Evolutionary conservation across 1,140 invertebrate genomes (phyloP).

Genomic region (Grapholita molesta): DNA sequence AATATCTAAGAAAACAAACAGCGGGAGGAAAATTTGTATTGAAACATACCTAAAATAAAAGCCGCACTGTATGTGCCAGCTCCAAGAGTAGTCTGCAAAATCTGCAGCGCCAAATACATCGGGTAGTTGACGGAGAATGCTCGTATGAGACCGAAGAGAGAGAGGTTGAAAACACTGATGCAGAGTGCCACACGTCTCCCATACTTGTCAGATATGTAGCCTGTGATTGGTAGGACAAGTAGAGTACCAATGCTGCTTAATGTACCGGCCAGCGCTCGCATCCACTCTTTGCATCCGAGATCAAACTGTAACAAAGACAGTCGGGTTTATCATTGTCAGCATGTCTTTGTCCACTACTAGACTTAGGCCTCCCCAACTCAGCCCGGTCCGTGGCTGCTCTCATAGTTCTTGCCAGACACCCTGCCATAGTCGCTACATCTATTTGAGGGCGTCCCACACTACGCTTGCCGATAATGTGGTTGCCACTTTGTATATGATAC

Average conservation of each 20-base stretch:
- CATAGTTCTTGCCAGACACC: too few species aligned
- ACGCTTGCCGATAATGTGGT: too few species aligned
- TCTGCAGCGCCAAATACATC: conserved; percentile 80
- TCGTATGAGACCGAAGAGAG: conserved; percentile 78
- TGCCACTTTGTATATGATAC: too few species aligned
- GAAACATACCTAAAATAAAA: conserved; percentile 35
- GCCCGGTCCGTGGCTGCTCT: too few species aligned
- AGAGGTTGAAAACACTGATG: conserved; percentile 68
- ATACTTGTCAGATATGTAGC: conserved; percentile 79
- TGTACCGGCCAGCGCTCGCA: background rate
- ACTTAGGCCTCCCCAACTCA: too few species aligned
- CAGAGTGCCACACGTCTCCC: conserved; percentile 79
- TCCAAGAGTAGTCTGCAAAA: conserved; percentile 76
- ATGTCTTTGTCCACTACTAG: too few species aligned
- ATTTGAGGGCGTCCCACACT: too few species aligned
- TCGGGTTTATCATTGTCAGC: background rate
- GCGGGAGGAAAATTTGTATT: too few species aligned
- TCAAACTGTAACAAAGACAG: conserved; percentile 18
- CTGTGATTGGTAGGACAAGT: background rate
- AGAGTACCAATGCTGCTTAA: conserved; percentile 7
- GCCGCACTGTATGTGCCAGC: conserved; percentile 35
- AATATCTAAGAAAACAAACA: too few species aligned
- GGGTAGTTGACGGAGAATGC: conserved; percentile 80
- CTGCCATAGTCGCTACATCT: too few species aligned
- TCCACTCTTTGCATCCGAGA: conserved; percentile 8